Percentiles rank a stretch among this genome's conserved stretches.
phyloP scores from a whole-genome alignment of 1,140 invertebrate species.

The Pogonus chalceus region DNA sequence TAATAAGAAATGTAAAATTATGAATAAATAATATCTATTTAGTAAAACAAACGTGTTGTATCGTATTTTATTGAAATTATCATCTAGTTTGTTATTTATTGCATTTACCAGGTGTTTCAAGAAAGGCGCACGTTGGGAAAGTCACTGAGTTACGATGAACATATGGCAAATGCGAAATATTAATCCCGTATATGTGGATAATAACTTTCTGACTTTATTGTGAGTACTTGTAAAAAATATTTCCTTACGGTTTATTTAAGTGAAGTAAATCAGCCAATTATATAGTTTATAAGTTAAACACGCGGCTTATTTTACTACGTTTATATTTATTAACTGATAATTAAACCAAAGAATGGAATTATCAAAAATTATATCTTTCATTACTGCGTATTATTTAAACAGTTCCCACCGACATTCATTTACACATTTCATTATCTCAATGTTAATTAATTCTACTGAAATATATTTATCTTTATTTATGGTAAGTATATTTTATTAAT shows the following conservation, averaged over 20 bases:
- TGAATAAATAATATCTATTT: slow-evolving; percentile 1
- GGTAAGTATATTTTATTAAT: too few species aligned
- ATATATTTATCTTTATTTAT: too few species aligned
- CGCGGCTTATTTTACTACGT: not conserved
- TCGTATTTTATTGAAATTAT: not conserved
- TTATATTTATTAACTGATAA: not conserved
- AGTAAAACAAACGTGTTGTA: not conserved
- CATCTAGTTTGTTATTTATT: not conserved
- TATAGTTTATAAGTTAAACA: not conserved
- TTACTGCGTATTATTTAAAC: too few species aligned
- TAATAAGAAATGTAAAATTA: slow-evolving; percentile 2
- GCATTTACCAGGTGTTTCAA: not conserved
- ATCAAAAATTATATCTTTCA: not conserved
- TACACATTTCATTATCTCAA: too few species aligned
- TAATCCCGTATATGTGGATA: not conserved
- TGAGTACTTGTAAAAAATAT: not conserved
- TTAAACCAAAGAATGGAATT: not conserved
- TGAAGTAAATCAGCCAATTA: not conserved
- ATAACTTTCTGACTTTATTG: not conserved
- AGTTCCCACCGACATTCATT: too few species aligned
- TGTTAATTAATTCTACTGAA: too few species aligned
- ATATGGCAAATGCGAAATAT: not conserved
- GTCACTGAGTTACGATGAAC: not conserved
- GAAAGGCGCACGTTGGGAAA: not conserved
- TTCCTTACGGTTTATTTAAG: not conserved